Evolutionary conservation across 64 coral and sea anemone species (phyloP).

Genomic region (Montipora foliosa): DNA sequence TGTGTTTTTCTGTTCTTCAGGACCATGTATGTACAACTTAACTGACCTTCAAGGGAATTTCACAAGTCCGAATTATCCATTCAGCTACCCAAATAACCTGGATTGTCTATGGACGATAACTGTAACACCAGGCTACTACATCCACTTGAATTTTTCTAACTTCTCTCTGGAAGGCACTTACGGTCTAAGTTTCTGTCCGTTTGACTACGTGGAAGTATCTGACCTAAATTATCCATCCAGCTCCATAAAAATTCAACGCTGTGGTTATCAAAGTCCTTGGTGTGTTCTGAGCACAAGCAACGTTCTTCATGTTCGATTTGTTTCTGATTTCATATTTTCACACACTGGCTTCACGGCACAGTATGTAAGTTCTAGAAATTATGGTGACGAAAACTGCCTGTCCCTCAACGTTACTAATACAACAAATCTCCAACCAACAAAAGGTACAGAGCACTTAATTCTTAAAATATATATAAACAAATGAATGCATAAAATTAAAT

Average conservation of each 20-base stretch:
- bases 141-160: neutral
- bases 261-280: neutral
- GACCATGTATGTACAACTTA: neutral
- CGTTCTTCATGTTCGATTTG: neutral
- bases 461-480: too few relatives aligned
- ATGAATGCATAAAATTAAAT: too few relatives aligned
- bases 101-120: neutral
- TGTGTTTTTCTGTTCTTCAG: neutral
- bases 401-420: neutral
- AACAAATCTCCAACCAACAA: too few relatives aligned
- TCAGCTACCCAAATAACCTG: neutral
- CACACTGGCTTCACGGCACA: neutral
- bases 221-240: neutral
- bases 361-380: neutral
- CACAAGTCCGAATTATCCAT: conserved; percentile 3
- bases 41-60: too few relatives aligned
- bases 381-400: neutral
- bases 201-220: neutral
- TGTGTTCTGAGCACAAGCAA: neutral
- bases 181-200: neutral
- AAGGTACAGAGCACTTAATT: neutral
- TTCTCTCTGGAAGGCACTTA: neutral
- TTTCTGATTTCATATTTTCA: neutral
- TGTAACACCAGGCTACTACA: neutral
- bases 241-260: neutral